Conservation (phyloP, 1,140 invertebrate species). For the Geopemphigus sp. region DNA sequence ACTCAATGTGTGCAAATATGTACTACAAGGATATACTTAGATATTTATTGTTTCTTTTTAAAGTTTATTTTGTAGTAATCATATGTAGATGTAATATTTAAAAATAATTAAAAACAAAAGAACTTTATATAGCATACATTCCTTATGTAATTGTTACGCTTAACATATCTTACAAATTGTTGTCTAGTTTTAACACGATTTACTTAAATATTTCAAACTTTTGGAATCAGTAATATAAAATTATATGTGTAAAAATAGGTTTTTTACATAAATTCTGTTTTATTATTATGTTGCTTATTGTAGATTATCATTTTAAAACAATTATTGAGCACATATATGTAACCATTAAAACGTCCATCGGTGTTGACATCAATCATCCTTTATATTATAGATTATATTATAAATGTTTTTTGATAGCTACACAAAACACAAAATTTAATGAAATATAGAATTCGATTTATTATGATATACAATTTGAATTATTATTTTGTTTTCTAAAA, state of each 20-base stretch:
- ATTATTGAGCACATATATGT: slow-evolving; percentile 22
- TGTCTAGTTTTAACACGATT: slow-evolving; percentile 20
- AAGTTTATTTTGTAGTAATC: not conserved
- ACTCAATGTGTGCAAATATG: slow-evolving; percentile 12
- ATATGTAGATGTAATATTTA: slow-evolving; percentile 7
- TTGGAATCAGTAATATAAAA: slow-evolving; percentile 4
- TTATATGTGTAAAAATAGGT: slow-evolving; percentile 21
- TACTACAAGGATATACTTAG: slow-evolving; percentile 1
- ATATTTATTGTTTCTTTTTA: slow-evolving; percentile 10
- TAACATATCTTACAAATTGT: slow-evolving; percentile 40
- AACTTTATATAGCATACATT: slow-evolving; percentile 16
- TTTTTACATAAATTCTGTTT: slow-evolving; percentile 22
- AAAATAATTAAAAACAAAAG: not conserved
- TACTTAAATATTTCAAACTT: slow-evolving; percentile 18
- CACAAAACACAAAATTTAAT: slow-evolving; percentile 38
- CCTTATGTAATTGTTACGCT: slow-evolving; percentile 34
- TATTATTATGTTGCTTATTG: slow-evolving; percentile 32
- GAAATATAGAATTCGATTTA: slow-evolving; percentile 30
- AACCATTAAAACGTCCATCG: slow-evolving; percentile 7
- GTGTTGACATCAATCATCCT: not conserved
- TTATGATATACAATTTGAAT: slow-evolving; percentile 31
- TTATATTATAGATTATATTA: slow-evolving; percentile 14
- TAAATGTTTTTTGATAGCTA: slow-evolving; percentile 28
- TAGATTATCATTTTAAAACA: not conserved
- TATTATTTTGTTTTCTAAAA: slow-evolving; percentile 21